phyloP scores from a whole-genome alignment of 1,140 invertebrate genomes.

The Nebria ingens region DNA sequence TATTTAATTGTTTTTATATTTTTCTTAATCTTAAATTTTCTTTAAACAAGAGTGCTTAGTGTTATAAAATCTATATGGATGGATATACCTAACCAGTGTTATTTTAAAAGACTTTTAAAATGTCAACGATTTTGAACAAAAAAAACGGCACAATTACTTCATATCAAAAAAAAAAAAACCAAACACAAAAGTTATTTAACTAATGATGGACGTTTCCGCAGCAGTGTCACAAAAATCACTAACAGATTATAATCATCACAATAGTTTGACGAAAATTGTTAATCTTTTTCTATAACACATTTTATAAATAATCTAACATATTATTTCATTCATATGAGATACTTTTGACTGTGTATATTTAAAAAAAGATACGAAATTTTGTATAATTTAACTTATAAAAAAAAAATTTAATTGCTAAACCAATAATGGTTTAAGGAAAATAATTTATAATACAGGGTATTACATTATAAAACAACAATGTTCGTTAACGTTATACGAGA shows the following conservation, averaged over 20 bases:
- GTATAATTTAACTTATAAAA: too few species aligned
- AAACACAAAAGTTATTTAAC: too few species aligned
- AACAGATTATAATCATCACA: background rate
- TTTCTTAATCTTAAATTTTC: background rate
- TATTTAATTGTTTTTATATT: background rate
- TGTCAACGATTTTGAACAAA: constrained; percentile 20
- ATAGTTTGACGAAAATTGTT: background rate
- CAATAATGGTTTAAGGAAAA: background rate
- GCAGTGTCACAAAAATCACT: constrained; percentile 4
- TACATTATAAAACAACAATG: constrained; percentile 3
- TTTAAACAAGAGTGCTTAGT: constrained; percentile 4
- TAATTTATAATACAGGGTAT: constrained; percentile 4
- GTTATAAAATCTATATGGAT: background rate
- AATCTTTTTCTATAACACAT: background rate
- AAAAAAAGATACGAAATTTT: too few species aligned
- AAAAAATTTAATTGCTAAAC: too few species aligned
- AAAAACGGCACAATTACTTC: constrained; percentile 27
- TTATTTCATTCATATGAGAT: too few species aligned
- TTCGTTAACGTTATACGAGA: background rate
- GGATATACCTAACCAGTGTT: constrained; percentile 21
- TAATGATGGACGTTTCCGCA: background rate
- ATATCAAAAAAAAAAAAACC: constrained; percentile 23
- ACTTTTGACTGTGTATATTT: too few species aligned
- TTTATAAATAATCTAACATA: too few species aligned
- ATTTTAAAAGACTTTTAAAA: constrained; percentile 21